A percentile compares a stretch with the other conserved stretches of the same genome.
These are phyloP conservation scores for Athrips mouffetella DNA, from an alignment of 2,888 invertebrate species.

Conservation along the genomic window DNA sequence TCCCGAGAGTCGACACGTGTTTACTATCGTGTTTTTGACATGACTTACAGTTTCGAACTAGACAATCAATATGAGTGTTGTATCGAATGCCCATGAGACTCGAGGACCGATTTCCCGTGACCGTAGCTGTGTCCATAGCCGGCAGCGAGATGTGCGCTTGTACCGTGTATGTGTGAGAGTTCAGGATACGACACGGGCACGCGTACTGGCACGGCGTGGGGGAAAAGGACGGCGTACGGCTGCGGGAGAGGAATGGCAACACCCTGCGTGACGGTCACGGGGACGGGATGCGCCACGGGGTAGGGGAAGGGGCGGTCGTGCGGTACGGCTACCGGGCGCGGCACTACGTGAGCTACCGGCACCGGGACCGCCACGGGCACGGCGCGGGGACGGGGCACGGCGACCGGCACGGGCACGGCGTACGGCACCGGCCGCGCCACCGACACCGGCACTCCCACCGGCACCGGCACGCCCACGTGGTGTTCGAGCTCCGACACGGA, in stretches of 20 bases:
- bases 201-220: slow-evolving; percentile 51
- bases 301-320: slow-evolving; percentile 77
- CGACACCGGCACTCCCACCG: slow-evolving; percentile 68
- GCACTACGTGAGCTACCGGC: slow-evolving; percentile 61
- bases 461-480: slow-evolving; percentile 71
- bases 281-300: slow-evolving; percentile 73
- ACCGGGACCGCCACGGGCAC: slow-evolving; percentile 58
- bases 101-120: slow-evolving; percentile 18
- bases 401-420: slow-evolving; percentile 50
- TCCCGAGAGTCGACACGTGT: too few species aligned
- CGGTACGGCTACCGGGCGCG: slow-evolving; percentile 63
- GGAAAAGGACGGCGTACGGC: slow-evolving; percentile 66
- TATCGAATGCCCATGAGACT: slow-evolving; percentile 28
- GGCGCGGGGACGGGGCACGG: slow-evolving; percentile 49
- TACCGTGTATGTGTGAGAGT: too few species aligned
- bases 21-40: too few species aligned
- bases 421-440: slow-evolving; percentile 65
- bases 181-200: slow-evolving; percentile 10
- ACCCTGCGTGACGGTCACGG: slow-evolving; percentile 70
- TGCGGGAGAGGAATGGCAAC: slow-evolving; percentile 75
- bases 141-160: background rate
- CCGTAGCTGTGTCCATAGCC: slow-evolving; percentile 5
- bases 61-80: slow-evolving; percentile 26
- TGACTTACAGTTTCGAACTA: too few species aligned
- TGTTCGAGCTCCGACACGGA: slow-evolving; percentile 66